A percentile compares a stretch with the other conserved stretches of the same genome.
Conservation (phyloP, 2,797 vertebrate species). For the Danio aesculapii region DNA sequence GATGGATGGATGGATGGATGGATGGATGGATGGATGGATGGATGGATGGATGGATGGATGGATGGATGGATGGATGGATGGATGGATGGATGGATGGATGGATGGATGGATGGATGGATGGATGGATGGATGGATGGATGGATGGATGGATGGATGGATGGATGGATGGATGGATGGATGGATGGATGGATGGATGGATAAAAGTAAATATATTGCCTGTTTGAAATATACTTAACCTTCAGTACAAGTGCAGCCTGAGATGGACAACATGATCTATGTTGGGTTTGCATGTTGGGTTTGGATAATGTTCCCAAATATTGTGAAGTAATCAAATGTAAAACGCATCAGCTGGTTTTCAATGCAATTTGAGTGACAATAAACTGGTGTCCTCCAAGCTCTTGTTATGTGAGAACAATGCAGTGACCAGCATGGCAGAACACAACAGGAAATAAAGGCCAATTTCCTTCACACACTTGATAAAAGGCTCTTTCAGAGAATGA, state of each 20-base stretch:
- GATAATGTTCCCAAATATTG: conserved; percentile 8
- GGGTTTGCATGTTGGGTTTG: background rate
- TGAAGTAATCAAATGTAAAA: background rate
- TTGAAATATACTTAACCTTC: too few relatives aligned
- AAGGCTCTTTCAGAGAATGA: conserved; percentile 17
- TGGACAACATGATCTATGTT: background rate
- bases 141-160: too few relatives aligned
- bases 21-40: too few relatives aligned
- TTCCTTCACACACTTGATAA: conserved; percentile 32
- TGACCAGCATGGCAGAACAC: conserved; percentile 39
- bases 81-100: too few relatives aligned
- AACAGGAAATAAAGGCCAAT: conserved; percentile 42
- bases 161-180: too few relatives aligned
- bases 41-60: too few relatives aligned
- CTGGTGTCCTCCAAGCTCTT: background rate
- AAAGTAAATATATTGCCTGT: too few relatives aligned
- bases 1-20: too few relatives aligned
- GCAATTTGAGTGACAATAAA: background rate
- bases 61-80: too few relatives aligned
- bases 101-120: too few relatives aligned
- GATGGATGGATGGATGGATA: too few relatives aligned
- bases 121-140: too few relatives aligned
- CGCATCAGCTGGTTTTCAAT: conserved; percentile 5
- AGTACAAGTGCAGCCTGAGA: background rate
- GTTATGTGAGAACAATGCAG: conserved; percentile 63